Conservation (phyloP, 2,888 invertebrate species). For the Coelinius sp. region DNA sequence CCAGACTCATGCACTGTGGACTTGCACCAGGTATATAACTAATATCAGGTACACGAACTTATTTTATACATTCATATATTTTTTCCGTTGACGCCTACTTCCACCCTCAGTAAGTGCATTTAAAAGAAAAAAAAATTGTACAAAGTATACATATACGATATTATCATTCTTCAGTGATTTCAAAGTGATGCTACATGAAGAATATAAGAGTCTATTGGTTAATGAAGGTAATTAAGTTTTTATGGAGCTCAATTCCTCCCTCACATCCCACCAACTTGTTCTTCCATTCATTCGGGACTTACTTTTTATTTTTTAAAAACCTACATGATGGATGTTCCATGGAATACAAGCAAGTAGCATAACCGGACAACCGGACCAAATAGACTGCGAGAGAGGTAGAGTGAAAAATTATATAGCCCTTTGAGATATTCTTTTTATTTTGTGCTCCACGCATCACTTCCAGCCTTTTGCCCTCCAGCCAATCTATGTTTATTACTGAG, state of each 20-base stretch:
- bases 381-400: conserved; percentile 34
- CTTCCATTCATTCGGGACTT: conserved; percentile 4
- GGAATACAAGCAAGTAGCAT: conserved; percentile 23
- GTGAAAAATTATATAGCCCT: conserved; percentile 28
- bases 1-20: conserved; percentile 39
- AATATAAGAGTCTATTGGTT: conserved; percentile 57
- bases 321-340: conserved; percentile 61
- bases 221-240: conserved; percentile 71
- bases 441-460: too few species aligned
- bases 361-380: conserved; percentile 25
- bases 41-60: not conserved
- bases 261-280: conserved; percentile 28
- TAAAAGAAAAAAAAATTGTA: too few species aligned
- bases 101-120: conserved; percentile 40
- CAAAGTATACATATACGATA: too few species aligned
- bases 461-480: conserved; percentile 4
- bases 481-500: conserved; percentile 17
- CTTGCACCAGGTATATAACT: too few species aligned
- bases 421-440: not conserved
- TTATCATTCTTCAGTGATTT: too few species aligned
- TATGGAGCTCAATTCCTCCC: conserved; percentile 53
- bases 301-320: conserved; percentile 29
- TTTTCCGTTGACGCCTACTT: conserved; percentile 44
- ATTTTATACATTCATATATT: conserved; percentile 11
- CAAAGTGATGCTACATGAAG: too few species aligned